Conservation (phyloP, 2,797 vertebrate genomes). For the Salmo trutta region DNA sequence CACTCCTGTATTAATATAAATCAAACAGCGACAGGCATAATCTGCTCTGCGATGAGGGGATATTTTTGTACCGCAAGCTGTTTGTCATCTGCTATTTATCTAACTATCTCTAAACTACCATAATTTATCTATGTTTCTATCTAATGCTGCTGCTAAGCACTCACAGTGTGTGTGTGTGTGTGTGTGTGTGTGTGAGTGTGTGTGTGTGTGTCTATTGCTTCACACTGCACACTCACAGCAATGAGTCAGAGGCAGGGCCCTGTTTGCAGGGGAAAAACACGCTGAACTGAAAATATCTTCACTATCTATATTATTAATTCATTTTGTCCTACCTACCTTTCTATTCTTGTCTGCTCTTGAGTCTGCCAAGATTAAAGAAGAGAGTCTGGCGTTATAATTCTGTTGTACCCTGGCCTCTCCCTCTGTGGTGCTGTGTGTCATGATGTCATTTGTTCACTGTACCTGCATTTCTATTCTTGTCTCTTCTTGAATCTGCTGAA, state of each 20-base stretch:
- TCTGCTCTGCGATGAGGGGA: slow-evolving; percentile 8
- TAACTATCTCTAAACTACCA: too few species aligned
- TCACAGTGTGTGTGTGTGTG: too few species aligned
- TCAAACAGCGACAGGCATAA: slow-evolving; percentile 11
- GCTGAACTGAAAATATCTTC: slow-evolving; percentile 30
- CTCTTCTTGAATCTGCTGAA: neutral
- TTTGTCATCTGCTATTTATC: slow-evolving; percentile 33
- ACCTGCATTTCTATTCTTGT: neutral
- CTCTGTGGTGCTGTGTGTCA: too few species aligned
- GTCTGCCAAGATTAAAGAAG: too few species aligned
- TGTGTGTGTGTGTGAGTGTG: too few species aligned
- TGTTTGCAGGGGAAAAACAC: slow-evolving; percentile 5
- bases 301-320: slow-evolving; percentile 15
- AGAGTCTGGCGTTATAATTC: too few species aligned
- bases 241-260: slow-evolving; percentile 36
- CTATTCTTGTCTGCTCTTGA: neutral
- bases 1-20: neutral
- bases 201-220: too few species aligned
- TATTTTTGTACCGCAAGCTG: slow-evolving; percentile 51
- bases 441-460: slow-evolving; percentile 17
- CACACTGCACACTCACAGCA: slow-evolving; percentile 28
- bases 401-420: too few species aligned
- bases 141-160: too few species aligned
- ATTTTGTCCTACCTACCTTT: neutral
- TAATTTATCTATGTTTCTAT: too few species aligned